A percentile compares a stretch with the other conserved stretches of the same genome.
Evolutionary conservation across 2,888 invertebrate species (phyloP).

Genomic region (Mesorhabditis sp.): DNA sequence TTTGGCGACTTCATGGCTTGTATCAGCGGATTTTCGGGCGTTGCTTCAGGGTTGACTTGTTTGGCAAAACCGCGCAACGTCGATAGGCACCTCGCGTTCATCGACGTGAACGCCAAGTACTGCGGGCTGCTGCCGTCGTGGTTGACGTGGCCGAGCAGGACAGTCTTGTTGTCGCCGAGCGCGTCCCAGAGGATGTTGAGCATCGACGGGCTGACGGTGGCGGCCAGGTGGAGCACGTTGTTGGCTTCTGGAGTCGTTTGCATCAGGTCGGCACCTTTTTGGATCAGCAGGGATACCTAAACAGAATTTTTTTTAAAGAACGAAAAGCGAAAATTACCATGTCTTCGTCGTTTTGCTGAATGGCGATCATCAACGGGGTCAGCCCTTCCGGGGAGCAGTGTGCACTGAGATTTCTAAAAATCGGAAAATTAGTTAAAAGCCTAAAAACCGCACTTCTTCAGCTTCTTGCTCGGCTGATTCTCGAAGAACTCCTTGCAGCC

Average conservation of each 20-base stretch:
- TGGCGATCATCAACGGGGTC: slow-evolving; percentile 46
- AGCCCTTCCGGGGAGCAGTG: slow-evolving; percentile 47
- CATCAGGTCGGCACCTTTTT: slow-evolving; percentile 75
- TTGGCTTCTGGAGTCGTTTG: slow-evolving; percentile 84
- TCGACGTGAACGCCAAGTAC: slow-evolving; percentile 20
- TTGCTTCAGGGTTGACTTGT: slow-evolving; percentile 14
- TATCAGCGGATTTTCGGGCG: slow-evolving; percentile 21
- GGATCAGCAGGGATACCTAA: slow-evolving; percentile 21
- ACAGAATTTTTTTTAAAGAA: neutral
- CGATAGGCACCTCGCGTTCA: slow-evolving; percentile 19
- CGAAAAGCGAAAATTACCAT: neutral
- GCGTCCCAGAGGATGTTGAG: slow-evolving; percentile 31
- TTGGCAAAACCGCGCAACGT: slow-evolving; percentile 17
- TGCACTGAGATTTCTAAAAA: slow-evolving; percentile 25
- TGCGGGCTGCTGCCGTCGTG: slow-evolving; percentile 19
- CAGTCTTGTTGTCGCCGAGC: slow-evolving; percentile 14
- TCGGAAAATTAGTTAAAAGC: neutral
- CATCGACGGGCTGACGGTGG: slow-evolving; percentile 71
- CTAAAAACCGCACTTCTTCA: slow-evolving; percentile 9
- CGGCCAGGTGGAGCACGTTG: slow-evolving; percentile 31
- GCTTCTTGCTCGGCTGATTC: slow-evolving; percentile 17
- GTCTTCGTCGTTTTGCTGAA: slow-evolving; percentile 40
- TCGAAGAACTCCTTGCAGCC: slow-evolving; percentile 29
- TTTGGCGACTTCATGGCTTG: slow-evolving; percentile 22
- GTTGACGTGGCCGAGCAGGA: slow-evolving; percentile 13